Percentiles rank a stretch among this genome's conserved stretches.
These are phyloP conservation scores for Polydrusus tereticollis DNA, from an alignment of 2,888 invertebrate species.

Conservation along the genomic window DNA sequence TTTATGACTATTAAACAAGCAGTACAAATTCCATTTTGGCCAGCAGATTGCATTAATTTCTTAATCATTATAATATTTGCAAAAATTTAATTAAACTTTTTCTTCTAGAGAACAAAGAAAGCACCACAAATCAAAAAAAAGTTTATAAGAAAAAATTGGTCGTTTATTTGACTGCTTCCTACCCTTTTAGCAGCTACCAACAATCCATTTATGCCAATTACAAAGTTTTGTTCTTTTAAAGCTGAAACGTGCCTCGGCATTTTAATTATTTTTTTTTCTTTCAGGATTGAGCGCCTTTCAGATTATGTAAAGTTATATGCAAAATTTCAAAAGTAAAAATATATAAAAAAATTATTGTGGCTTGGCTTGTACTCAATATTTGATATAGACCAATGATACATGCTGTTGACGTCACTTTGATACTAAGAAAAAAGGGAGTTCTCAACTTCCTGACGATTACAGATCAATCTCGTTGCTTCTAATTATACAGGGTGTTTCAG, in stretches of 20 bases:
- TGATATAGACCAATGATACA: too few species aligned
- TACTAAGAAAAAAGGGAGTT: too few species aligned
- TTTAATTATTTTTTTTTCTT: background rate
- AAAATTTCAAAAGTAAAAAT: too few species aligned
- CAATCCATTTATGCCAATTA: slow-evolving; percentile 3
- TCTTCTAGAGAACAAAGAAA: background rate
- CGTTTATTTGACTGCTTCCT: background rate
- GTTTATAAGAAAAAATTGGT: background rate
- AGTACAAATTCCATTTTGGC: too few species aligned
- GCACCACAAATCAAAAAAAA: background rate
- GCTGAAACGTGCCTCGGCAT: background rate
- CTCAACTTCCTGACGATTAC: too few species aligned
- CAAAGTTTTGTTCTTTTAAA: background rate
- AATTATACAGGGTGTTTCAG: too few species aligned
- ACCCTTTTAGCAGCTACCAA: background rate
- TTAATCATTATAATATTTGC: background rate
- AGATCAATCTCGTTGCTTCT: too few species aligned
- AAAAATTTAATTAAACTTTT: background rate
- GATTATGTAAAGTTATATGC: too few species aligned
- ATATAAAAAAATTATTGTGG: too few species aligned
- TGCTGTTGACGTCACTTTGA: too few species aligned
- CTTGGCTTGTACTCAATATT: too few species aligned
- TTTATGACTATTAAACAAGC: too few species aligned
- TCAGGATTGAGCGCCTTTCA: background rate
- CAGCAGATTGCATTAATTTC: background rate